These are phyloP conservation scores for Psophia crepitans DNA, from an alignment of 2,113 vertebrate species.

Conservation along the genomic window DNA sequence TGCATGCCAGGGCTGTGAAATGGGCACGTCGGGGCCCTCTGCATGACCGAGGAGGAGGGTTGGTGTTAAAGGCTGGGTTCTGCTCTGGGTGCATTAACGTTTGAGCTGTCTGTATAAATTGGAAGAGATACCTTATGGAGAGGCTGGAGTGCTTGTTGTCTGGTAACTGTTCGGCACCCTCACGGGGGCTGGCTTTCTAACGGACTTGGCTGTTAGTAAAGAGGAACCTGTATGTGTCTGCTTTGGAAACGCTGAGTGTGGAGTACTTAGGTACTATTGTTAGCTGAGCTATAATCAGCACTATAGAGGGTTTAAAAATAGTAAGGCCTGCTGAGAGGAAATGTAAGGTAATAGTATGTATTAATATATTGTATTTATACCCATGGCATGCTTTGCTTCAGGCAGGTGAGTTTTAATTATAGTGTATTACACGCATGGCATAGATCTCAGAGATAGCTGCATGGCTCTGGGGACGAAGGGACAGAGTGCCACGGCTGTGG, in stretches of 20 bases:
- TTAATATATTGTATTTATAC: constrained; percentile 46
- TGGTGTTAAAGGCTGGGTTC: neutral
- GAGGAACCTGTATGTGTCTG: neutral
- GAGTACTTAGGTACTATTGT: constrained; percentile 42
- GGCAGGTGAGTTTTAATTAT: neutral
- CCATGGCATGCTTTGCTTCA: neutral
- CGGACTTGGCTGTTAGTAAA: neutral
- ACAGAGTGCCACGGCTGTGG: neutral
- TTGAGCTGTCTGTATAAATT: neutral
- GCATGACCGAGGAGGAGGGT: neutral
- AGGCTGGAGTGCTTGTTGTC: neutral
- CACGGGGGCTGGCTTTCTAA: neutral
- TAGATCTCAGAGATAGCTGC: neutral
- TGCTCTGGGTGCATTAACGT: neutral
- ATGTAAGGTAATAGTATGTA: constrained; percentile 21
- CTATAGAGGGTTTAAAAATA: constrained; percentile 65
- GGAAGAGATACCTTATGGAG: neutral
- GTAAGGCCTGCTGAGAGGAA: constrained; percentile 2
- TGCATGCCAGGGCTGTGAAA: neutral
- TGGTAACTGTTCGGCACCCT: neutral
- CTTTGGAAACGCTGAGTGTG: neutral
- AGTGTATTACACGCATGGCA: neutral
- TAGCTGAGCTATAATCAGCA: constrained; percentile 43
- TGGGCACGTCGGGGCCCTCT: accelerated
- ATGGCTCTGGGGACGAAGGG: neutral